Conservation (phyloP, 1,140 invertebrate genomes). For the Artemia franciscana region DNA sequence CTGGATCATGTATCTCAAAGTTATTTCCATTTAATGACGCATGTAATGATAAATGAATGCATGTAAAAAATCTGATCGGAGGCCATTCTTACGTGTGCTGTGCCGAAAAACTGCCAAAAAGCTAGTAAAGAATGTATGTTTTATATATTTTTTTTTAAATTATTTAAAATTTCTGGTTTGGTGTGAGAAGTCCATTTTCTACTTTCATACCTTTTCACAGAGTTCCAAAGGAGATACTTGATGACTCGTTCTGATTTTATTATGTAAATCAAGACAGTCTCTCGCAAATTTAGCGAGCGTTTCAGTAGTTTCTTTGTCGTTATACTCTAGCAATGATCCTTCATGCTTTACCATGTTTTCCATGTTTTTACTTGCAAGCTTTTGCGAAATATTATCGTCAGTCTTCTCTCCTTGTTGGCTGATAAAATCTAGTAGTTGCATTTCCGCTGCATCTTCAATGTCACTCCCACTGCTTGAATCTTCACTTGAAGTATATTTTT, state of each 20-base stretch:
- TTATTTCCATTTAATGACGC: too few relatives aligned
- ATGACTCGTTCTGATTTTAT: conserved; percentile 49
- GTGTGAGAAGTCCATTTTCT: too few relatives aligned
- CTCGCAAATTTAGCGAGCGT: conserved; percentile 23
- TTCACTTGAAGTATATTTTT: neutral
- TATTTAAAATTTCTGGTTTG: too few relatives aligned
- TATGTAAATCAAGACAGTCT: conserved; percentile 42
- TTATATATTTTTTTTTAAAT: too few relatives aligned
- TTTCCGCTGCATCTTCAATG: neutral
- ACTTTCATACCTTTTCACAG: conserved; percentile 34
- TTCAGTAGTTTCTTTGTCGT: neutral
- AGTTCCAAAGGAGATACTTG: conserved; percentile 38
- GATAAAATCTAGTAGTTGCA: neutral
- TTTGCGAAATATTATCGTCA: neutral
- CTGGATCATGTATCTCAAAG: too few relatives aligned
- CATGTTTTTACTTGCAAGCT: neutral
- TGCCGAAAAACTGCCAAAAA: too few relatives aligned
- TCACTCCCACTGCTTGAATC: neutral
- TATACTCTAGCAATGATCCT: too few relatives aligned
- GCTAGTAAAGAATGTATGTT: too few relatives aligned
- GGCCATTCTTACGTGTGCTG: too few relatives aligned
- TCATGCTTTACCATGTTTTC: neutral
- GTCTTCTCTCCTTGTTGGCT: too few relatives aligned
- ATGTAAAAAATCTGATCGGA: too few relatives aligned
- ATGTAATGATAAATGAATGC: too few relatives aligned